Base-by-base conservation (phyloP, 2,888 invertebrate species). In the Lasioglossum malachurum region DNA sequence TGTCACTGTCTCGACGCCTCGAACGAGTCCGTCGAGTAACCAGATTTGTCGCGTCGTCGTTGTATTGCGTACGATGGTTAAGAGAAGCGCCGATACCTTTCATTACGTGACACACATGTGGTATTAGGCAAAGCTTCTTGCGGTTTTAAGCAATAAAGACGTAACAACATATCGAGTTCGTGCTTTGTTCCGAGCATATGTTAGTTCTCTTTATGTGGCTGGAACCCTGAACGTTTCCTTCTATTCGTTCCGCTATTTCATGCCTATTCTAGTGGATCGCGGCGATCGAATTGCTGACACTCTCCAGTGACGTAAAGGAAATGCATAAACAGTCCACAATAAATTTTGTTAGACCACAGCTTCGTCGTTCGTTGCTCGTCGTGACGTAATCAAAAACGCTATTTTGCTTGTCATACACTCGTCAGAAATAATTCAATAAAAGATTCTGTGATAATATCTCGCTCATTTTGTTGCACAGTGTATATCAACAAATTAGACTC, bases 11-110 rank as follows among this genome's bases (percentile, higher is more conserved):
- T 46, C 19, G 27, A 31, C 7, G 23, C 35, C 19, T 38, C 49
- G 71, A 80, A 86, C 77, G 53, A 60, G 75, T 85, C 79, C 71
- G 71, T 73, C 44, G 49, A 73, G 49, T 57, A 79, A 76, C 71
- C 49, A 75, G 78, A 82, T 79, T 69, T 83, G 80, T 77, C 64
- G 69, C 53, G 23, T 23, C 41, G 41, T 35, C 69, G 41, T 19
- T 69, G 41, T 38, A 12, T 35, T 44, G 14, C 38, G 19, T 53
- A 53, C 44, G 46, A 72, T 53, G 44, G 49, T 53, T 72, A 72
- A 14, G 46, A 49, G 57, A n/a, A 31, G 31, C 74, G 53, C 44
- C 74, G 46, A 71, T 35, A 67, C 72, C 72, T 74, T 81, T 53
- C 53, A 35, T 80, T 73, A 23, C 73, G 53, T 27, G 64, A 76